Evolutionary conservation across 1,140 invertebrate genomes (phyloP), one percentile per base, ranked within the genome.

Genomic region (Brachionus paranguensis): DNA sequence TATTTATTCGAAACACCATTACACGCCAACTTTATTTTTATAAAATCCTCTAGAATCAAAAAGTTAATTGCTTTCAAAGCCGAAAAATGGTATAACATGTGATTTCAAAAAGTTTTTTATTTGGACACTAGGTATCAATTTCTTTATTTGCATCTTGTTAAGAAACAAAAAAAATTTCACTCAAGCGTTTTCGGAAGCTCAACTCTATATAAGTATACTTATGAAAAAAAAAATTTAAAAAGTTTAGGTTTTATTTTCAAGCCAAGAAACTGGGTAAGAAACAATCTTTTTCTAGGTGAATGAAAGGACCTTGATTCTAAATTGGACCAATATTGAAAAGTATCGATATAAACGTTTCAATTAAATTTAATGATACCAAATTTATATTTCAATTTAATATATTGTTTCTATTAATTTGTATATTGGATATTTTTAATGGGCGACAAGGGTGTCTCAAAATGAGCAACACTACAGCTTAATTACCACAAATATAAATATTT

Each of bases 41-140:
- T 24, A 41, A 41, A 41, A 41, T 72, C 41, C 12, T 41, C 33
- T 20, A 72, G 29, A 41, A 72, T 72, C 68, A 17, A 45, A 72
- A 72, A 72, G 68, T 20, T 72, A 41, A 72, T 41, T 72, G 17
- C 37, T n/a, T 4, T 24, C 10, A 41, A 41, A 68, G 27, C 33
- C 33, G 29, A 33, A 41, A 68, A 68, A 68, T 68, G 65, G 65
- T 68, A 68, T n/a, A 33, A 37, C 33, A 68, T 60, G 53, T 60
- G 53, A 60, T 60, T 20, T 60, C 53, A 60, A 60, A 8, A 60
- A 68, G 33, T 41, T 27, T n/a, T 5, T 17, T 72, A 72, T 43
- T 72, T 72, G 68, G 68, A 72, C 43, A 72, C 68, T n/a, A 10
- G 68, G 37, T 72, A 41, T 72, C 68, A 17, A 43, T 72, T 72